A percentile compares a stretch with the other conserved stretches of the same genome.
Conservation (phyloP, 2,888 invertebrate species). For the Agriotes lineatus region DNA sequence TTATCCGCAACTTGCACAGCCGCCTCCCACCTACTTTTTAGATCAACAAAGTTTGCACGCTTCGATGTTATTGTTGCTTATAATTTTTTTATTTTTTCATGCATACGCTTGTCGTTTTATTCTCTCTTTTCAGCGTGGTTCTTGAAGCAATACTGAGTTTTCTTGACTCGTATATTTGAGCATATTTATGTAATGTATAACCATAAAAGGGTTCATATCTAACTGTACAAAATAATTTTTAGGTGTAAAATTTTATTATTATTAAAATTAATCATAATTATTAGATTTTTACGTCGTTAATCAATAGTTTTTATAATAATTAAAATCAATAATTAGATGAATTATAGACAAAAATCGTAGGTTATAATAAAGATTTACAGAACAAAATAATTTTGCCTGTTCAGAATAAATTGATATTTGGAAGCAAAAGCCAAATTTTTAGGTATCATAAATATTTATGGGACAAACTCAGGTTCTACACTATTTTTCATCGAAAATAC, state of each 20-base stretch:
- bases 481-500: neutral
- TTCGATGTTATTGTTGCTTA: too few species aligned
- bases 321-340: neutral
- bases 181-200: too few species aligned
- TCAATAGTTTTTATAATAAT: neutral
- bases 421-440: conserved; percentile 4
- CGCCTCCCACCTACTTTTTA: too few species aligned
- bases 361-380: conserved; percentile 1
- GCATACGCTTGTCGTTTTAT: too few species aligned
- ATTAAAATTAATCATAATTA: neutral
- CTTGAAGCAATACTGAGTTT: too few species aligned
- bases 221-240: neutral
- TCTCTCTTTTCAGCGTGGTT: too few species aligned
- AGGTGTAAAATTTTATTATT: neutral
- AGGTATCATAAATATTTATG: conserved; percentile 5
- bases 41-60: too few species aligned
- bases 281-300: neutral
- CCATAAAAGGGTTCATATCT: too few species aligned
- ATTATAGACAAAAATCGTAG: neutral
- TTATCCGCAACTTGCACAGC: too few species aligned
- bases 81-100: too few species aligned
- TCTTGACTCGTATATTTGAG: too few species aligned
- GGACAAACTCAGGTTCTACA: neutral
- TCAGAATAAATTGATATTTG: conserved; percentile 10
- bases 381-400: conserved; percentile 5